Evolutionary conservation across 2,113 vertebrate species (phyloP).

Genomic region (Sapayoa aenigma): DNA sequence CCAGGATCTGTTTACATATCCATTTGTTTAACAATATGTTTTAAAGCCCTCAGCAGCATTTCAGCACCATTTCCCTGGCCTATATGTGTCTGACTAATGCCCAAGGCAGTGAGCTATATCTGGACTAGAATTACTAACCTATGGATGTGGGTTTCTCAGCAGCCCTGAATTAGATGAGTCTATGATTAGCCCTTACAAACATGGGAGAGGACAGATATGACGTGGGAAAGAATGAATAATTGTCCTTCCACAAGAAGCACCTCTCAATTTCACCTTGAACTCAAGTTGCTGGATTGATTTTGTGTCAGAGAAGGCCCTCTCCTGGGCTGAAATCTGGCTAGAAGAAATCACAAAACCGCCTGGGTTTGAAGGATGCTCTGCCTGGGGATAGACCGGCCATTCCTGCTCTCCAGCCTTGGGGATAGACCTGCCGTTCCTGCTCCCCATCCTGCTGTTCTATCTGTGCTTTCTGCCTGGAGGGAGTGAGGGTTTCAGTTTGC

Average conservation of each 20-base stretch:
- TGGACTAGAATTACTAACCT: background rate
- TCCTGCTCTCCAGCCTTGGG: background rate
- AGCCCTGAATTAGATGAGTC: background rate
- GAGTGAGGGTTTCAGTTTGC: background rate
- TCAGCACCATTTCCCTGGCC: background rate
- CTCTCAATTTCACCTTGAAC: background rate
- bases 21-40: conserved; percentile 14
- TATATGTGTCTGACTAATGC: background rate
- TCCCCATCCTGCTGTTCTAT: background rate
- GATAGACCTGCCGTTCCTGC: background rate
- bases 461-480: background rate
- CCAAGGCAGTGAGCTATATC: conserved; percentile 6
- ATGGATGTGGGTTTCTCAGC: background rate
- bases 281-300: background rate
- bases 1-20: background rate
- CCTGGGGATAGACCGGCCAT: background rate
- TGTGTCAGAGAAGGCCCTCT: background rate
- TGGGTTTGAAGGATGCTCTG: background rate
- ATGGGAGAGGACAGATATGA: background rate
- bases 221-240: background rate
- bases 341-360: background rate
- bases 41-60: conserved; percentile 2
- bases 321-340: background rate
- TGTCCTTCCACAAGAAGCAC: background rate
- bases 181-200: background rate